Conservation (phyloP, 1,140 invertebrate genomes). For the Lordiphosa collinella region DNA sequence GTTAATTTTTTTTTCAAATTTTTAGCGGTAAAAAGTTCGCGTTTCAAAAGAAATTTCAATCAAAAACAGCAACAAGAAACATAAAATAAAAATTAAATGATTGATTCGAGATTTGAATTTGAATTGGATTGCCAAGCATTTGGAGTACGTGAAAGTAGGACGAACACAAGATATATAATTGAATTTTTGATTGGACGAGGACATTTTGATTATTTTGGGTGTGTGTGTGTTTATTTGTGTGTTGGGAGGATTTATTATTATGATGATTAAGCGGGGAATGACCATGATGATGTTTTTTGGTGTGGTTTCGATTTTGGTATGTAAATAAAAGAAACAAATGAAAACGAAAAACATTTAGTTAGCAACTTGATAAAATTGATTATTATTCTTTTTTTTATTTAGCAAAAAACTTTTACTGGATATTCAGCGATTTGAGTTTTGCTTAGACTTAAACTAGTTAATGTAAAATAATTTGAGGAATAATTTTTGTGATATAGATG, state of each 20-base stretch:
- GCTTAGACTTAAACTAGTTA: conserved; percentile 39
- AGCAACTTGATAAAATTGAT: conserved; percentile 72
- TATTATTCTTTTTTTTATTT: not conserved
- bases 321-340: conserved; percentile 79
- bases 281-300: conserved; percentile 74
- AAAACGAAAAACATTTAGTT: conserved; percentile 79
- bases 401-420: conserved; percentile 37
- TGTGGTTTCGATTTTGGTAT: conserved; percentile 58
- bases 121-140: conserved; percentile 65
- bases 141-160: conserved; percentile 57
- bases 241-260: conserved; percentile 43
- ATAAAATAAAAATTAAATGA: conserved; percentile 47
- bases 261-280: conserved; percentile 78
- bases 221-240: conserved; percentile 39
- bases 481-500: conserved; percentile 2
- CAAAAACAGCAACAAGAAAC: conserved; percentile 73
- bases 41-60: conserved; percentile 19
- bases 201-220: conserved; percentile 61
- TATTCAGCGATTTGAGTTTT: conserved; percentile 28
- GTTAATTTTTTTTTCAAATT: conserved; percentile 20
- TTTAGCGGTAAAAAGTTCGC: conserved; percentile 22
- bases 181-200: conserved; percentile 45
- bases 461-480: conserved; percentile 27
- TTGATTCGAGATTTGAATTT: conserved; percentile 41
- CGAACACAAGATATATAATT: conserved; percentile 58